Conservation (phyloP, 2,888 invertebrate species). For the Stenoptilia bipunctidactyla region DNA sequence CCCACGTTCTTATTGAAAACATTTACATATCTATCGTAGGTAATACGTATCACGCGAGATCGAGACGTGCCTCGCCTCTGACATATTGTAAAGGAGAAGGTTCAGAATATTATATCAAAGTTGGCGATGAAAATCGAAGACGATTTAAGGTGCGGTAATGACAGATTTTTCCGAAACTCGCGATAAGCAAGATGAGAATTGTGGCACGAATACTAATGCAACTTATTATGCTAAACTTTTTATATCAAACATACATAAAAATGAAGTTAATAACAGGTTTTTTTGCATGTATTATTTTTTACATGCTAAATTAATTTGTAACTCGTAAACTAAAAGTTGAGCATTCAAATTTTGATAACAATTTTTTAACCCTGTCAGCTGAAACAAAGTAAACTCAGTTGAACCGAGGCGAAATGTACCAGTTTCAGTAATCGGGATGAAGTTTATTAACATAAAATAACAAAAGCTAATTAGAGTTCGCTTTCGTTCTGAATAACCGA, state of each 20-base stretch:
- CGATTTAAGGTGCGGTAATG: background rate
- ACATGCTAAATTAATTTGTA: too few species aligned
- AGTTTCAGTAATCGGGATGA: slow-evolving; percentile 5
- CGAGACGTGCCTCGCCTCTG: slow-evolving; percentile 24
- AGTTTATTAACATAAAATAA: slow-evolving; percentile 14
- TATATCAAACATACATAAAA: too few species aligned
- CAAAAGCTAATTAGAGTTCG: slow-evolving; percentile 11
- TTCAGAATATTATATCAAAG: background rate
- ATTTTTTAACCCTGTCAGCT: background rate
- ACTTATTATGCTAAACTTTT: background rate
- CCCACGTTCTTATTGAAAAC: slow-evolving; percentile 47
- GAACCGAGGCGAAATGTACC: background rate
- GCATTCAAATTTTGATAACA: too few species aligned
- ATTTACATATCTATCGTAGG: slow-evolving; percentile 54
- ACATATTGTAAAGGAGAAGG: slow-evolving; percentile 33
- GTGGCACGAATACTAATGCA: background rate
- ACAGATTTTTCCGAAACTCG: background rate
- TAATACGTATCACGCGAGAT: slow-evolving; percentile 19
- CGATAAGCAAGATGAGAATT: background rate
- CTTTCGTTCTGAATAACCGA: slow-evolving; percentile 8
- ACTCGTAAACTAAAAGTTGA: too few species aligned
- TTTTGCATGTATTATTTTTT: too few species aligned
- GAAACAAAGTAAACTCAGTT: background rate
- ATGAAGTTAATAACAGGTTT: too few species aligned
- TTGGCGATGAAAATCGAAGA: background rate